These are phyloP conservation scores for Silvanus unidentatus DNA, from an alignment of 2,888 invertebrate genomes.

Conservation along the genomic window DNA sequence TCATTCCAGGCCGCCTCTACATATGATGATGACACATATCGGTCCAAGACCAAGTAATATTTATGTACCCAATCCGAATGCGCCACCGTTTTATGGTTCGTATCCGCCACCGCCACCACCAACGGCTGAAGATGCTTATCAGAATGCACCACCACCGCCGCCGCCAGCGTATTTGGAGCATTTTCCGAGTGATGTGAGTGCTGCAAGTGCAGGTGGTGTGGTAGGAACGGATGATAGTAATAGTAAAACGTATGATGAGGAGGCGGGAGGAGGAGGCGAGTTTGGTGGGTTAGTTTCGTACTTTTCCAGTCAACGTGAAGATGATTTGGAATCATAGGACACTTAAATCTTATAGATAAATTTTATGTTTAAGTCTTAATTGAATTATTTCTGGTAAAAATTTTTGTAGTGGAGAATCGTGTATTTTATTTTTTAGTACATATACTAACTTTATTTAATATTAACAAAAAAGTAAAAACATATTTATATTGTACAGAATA, in stretches of 20 bases:
- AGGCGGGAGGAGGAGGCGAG: conserved; percentile 56
- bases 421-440: conserved; percentile 5
- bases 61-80: not conserved
- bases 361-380: no score
- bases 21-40: not conserved
- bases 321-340: conserved; percentile 72
- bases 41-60: not conserved
- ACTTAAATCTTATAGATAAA: no score
- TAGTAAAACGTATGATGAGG: conserved; percentile 50
- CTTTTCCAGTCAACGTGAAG: conserved; percentile 84
- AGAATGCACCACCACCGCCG: conserved; percentile 31
- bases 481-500: conserved; percentile 19
- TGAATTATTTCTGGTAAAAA: no score
- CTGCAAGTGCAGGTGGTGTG: conserved; percentile 5
- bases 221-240: conserved; percentile 24
- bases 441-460: conserved; percentile 13
- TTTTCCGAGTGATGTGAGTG: conserved; percentile 18
- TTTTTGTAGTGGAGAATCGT: conserved; percentile 5
- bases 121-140: conserved; percentile 32
- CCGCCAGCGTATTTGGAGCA: conserved; percentile 35
- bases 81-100: conserved; percentile 32
- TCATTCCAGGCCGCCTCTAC: conserved; percentile 9
- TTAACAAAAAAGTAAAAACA: conserved; percentile 13
- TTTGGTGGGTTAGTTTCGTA: conserved; percentile 89
- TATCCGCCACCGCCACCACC: conserved; percentile 9